These are phyloP conservation scores for Octopus bimaculoides DNA, from an alignment of 1,140 invertebrate genomes.

Conservation along the genomic window DNA sequence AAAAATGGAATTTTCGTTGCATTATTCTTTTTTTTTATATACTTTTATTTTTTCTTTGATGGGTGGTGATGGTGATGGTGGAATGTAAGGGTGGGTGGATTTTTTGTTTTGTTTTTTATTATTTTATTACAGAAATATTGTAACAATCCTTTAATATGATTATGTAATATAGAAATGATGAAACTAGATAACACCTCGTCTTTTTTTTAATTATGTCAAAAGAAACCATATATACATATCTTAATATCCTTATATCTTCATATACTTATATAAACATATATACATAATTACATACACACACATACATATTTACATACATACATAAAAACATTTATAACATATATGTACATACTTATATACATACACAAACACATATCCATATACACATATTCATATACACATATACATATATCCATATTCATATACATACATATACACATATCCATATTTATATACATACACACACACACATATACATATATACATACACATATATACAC, in stretches of 20 bases:
- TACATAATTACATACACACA: background rate
- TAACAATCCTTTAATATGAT: too few relatives aligned
- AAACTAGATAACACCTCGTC: too few relatives aligned
- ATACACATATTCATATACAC: background rate
- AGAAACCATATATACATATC: background rate
- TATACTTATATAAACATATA: background rate
- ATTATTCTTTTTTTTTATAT: too few relatives aligned
- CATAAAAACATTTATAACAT: background rate
- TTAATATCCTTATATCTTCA: background rate
- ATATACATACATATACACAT: background rate
- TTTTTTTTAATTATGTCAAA: too few relatives aligned
- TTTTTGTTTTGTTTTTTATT: too few relatives aligned
- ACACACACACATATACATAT: background rate
- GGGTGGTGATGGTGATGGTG: too few relatives aligned
- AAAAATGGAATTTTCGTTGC: too few relatives aligned
- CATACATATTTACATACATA: background rate
- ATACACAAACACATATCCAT: background rate
- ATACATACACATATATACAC: background rate
- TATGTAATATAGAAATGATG: too few relatives aligned
- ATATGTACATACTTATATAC: background rate
- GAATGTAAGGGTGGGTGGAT: too few relatives aligned
- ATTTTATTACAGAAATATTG: too few relatives aligned
- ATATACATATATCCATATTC: background rate
- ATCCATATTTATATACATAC: background rate
- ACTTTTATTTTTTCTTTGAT: too few relatives aligned